A percentile compares a stretch with the other conserved stretches of the same genome.
These are phyloP conservation scores for Myzus persicae DNA, from an alignment of 1,140 invertebrate genomes.

Conservation along the genomic window DNA sequence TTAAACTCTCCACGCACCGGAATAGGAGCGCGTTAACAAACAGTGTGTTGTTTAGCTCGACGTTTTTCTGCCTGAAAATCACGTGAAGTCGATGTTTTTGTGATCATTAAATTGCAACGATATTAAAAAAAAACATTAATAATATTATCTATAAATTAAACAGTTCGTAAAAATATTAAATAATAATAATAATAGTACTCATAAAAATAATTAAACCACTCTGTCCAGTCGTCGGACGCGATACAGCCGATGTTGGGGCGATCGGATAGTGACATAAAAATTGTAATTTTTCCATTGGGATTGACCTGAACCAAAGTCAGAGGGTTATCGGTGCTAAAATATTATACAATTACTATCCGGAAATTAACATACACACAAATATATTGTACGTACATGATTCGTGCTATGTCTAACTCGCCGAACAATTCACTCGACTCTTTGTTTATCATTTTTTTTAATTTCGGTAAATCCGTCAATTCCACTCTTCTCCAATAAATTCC, in stretches of 20 bases:
- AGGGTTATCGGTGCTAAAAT: background rate
- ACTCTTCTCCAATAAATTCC: background rate
- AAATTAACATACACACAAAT: background rate
- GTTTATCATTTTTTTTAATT: background rate
- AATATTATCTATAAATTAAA: background rate
- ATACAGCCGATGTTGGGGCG: background rate
- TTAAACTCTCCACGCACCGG: background rate
- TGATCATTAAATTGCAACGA: background rate
- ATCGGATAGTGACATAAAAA: conserved; percentile 11
- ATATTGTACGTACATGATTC: background rate
- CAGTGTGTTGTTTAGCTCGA: background rate
- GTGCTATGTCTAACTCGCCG: background rate
- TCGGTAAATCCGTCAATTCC: background rate
- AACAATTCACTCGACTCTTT: background rate
- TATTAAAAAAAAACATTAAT: too few species aligned
- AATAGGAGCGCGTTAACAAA: background rate
- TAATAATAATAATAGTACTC: too few species aligned
- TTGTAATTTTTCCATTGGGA: background rate
- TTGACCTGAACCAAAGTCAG: background rate
- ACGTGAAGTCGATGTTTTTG: background rate
- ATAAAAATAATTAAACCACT: conserved; percentile 30
- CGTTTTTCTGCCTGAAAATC: background rate
- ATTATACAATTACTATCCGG: background rate
- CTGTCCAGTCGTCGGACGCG: background rate
- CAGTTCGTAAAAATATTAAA: too few species aligned